Evolutionary conservation across 2,797 vertebrate species (phyloP).

Genomic region (Smutsia temminckii): DNA sequence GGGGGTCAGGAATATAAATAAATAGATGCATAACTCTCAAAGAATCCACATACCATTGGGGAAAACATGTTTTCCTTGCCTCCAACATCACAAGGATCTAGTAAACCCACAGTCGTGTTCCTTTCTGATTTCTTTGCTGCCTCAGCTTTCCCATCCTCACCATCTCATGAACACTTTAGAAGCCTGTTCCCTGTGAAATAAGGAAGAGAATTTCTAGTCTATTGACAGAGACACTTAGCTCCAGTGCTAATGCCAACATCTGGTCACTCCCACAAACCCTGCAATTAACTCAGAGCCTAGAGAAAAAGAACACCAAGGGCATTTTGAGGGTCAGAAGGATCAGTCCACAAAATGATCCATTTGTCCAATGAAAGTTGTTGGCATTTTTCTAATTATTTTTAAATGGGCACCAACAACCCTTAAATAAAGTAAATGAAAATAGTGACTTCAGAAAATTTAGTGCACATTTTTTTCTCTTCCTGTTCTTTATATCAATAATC

Average conservation of each 20-base stretch:
- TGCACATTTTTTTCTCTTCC: neutral
- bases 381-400: conserved; percentile 24
- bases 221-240: neutral
- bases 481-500: conserved; percentile 32
- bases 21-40: neutral
- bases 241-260: neutral
- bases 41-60: neutral
- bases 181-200: neutral
- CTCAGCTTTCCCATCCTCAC: neutral
- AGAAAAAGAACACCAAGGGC: neutral
- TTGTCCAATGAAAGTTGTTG: neutral
- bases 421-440: conserved; percentile 8
- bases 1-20: neutral
- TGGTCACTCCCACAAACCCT: neutral
- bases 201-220: neutral
- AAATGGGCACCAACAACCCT: neutral
- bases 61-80: neutral
- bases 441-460: neutral
- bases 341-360: neutral
- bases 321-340: neutral
- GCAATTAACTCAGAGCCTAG: neutral
- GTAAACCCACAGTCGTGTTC: neutral
- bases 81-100: neutral
- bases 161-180: neutral
- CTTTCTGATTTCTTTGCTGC: neutral